Base-by-base conservation (phyloP, 2,113 vertebrate species). In the Amphiprion percula region DNA sequence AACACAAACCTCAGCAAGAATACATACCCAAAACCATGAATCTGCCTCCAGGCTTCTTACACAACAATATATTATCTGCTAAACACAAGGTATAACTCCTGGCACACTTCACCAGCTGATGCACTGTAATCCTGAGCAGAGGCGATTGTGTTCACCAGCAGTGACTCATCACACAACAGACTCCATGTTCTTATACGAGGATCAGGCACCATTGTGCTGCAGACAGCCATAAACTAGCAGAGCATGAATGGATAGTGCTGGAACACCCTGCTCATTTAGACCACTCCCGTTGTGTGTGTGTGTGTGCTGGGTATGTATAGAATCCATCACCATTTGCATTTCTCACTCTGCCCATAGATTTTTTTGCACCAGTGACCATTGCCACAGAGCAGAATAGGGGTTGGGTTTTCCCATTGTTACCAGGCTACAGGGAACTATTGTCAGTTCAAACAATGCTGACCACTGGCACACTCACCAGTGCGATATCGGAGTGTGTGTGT, bases 371-470 rank as follows among this genome's bases (percentile, higher is more conserved):
- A 83, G 63, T 74, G 54, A 46, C 50, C 69, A 58, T 60, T 81
- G 61, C 81, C 60, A 24, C 84, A 80, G 83, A 91, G 82, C 82
- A 90, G 89, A 91, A 90, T 85, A 82, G 82, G 77, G 83, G 79
- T 62, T 89, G 77, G 81, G 79, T 87, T 83, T 89, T 84, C 47
- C 86, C 75, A 91, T 94, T 92, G 92, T 93, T 68, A 63, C 69
- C 74, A 85, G 77, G 72, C 91, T 87, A 91, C 83, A 93, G 91
- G 90, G 90, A 91, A 86, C 90, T 86, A 92, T 95, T 94, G 92
- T 94, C 76, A 70, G 15, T 58, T 60, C 77, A 88, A 87, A 94
- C 93, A 94, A 94, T 93, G 60, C 88, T 90, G 87, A 82, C 83
- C 84, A 90, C 83, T 93, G 92, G 92, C 91, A 92, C 90, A 87